phyloP scores from a whole-genome alignment of 2,888 invertebrate genomes.

The Heliconius ismenius region DNA sequence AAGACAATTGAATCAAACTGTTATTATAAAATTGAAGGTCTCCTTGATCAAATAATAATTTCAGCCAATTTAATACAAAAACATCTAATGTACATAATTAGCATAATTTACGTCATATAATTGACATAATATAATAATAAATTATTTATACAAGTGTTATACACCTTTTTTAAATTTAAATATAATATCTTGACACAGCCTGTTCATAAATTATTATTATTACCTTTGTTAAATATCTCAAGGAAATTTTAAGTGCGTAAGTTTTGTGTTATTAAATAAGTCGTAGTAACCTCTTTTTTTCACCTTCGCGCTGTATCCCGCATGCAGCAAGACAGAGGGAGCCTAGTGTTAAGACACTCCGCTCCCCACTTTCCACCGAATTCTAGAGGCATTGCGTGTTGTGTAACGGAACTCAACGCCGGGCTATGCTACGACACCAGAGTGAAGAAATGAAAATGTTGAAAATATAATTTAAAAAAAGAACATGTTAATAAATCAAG shows the following conservation, averaged over 20 bases:
- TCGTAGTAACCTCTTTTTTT: neutral
- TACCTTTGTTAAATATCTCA: neutral
- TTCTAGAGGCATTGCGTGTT: too few species aligned
- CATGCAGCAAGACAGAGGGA: neutral
- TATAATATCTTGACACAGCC: constrained; percentile 9
- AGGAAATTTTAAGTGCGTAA: neutral
- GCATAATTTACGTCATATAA: neutral
- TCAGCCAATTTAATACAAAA: neutral
- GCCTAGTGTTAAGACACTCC: neutral
- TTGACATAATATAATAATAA: neutral
- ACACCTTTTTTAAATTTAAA: neutral
- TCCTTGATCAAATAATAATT: neutral
- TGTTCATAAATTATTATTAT: constrained; percentile 1
- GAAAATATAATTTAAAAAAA: neutral
- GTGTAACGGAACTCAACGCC: too few species aligned
- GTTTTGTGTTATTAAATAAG: neutral
- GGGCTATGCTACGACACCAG: neutral
- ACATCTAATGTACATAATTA: constrained; percentile 3
- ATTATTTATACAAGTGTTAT: constrained; percentile 13
- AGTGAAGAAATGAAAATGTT: neutral
- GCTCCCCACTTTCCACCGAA: neutral
- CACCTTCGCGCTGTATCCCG: neutral
- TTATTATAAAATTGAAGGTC: neutral
- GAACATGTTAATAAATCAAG: too few species aligned
- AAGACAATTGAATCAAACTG: neutral